Percentiles rank a stretch among this genome's conserved stretches.
Evolutionary conservation across 2,888 invertebrate genomes (phyloP).

Genomic region (Leptinotarsa rubiginosa): DNA sequence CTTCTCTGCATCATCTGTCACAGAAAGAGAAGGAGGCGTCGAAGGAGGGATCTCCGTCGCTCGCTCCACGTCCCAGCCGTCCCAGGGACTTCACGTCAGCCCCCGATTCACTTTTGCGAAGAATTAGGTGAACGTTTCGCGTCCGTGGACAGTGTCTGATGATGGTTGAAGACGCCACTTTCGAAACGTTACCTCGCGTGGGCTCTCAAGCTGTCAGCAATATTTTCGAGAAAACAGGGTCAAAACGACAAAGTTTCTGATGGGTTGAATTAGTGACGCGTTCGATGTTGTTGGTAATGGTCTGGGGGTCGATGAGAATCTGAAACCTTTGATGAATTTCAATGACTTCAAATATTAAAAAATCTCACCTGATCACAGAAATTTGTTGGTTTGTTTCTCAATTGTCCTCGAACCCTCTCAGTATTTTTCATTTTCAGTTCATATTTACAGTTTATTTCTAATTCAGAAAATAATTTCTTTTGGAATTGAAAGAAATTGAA

Average conservation of each 20-base stretch:
- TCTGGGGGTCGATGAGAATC: neutral
- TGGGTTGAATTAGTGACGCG: constrained; percentile 28
- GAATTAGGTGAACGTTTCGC: constrained; percentile 71
- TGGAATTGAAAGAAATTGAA: no score
- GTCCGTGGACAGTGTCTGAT: constrained; percentile 71
- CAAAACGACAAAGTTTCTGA: constrained; percentile 39
- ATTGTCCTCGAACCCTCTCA: no score
- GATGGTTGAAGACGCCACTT: constrained; percentile 60
- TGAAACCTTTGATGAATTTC: neutral
- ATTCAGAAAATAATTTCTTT: no score
- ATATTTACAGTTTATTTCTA: no score
- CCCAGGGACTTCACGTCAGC: constrained; percentile 62
- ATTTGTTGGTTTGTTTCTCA: no score
- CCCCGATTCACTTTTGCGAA: constrained; percentile 69
- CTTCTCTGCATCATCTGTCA: constrained; percentile 70
- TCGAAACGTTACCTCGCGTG: constrained; percentile 50
- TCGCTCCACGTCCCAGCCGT: constrained; percentile 62
- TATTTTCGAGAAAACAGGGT: constrained; percentile 59
- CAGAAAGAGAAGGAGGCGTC: constrained; percentile 66
- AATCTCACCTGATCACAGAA: neutral
- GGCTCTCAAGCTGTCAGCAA: constrained; percentile 60
- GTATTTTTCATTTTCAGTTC: no score
- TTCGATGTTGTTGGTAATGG: neutral
- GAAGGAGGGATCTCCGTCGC: constrained; percentile 66
- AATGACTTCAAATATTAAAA: neutral